phyloP scores from a whole-genome alignment of 2,888 invertebrate species.

The Pollenia angustigena region DNA sequence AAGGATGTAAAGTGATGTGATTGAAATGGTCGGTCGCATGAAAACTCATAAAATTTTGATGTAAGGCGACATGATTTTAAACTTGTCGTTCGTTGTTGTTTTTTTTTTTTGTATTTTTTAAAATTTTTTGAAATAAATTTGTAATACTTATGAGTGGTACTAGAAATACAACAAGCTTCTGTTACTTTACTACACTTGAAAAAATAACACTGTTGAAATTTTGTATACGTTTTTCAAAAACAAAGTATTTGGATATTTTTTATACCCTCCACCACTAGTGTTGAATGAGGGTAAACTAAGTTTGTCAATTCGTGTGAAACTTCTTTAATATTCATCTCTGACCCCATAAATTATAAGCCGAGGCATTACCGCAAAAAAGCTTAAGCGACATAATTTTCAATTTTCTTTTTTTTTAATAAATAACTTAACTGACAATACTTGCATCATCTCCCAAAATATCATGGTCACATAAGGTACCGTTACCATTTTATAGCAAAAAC shows the following conservation, averaged over 20 bases:
- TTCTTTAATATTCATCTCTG: too few species aligned
- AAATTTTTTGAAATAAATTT: constrained; percentile 67
- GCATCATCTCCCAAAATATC: too few species aligned
- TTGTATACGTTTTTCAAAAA: constrained; percentile 6
- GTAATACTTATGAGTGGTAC: constrained; percentile 72
- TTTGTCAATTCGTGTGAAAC: too few species aligned
- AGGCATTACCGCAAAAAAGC: too few species aligned
- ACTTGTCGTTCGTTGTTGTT: constrained; percentile 22
- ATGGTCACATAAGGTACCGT: too few species aligned
- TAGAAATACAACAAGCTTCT: constrained; percentile 60
- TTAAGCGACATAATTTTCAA: too few species aligned
- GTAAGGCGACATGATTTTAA: constrained; percentile 62
- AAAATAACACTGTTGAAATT: constrained; percentile 43
- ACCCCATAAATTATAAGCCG: too few species aligned
- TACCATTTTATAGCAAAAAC: too few species aligned
- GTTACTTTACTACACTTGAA: constrained; percentile 45
- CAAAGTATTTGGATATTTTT: constrained; percentile 38
- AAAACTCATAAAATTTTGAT: constrained; percentile 71
- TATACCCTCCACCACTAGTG: neutral
- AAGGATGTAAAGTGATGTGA: constrained; percentile 73
- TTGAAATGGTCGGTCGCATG: constrained; percentile 72
- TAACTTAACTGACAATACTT: too few species aligned
- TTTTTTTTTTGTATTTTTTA: constrained; percentile 39
- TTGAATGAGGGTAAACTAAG: too few species aligned
- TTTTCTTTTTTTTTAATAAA: too few species aligned